phyloP scores from a whole-genome alignment of 2,113 vertebrate species.

The Daphoenositta chrysoptera region DNA sequence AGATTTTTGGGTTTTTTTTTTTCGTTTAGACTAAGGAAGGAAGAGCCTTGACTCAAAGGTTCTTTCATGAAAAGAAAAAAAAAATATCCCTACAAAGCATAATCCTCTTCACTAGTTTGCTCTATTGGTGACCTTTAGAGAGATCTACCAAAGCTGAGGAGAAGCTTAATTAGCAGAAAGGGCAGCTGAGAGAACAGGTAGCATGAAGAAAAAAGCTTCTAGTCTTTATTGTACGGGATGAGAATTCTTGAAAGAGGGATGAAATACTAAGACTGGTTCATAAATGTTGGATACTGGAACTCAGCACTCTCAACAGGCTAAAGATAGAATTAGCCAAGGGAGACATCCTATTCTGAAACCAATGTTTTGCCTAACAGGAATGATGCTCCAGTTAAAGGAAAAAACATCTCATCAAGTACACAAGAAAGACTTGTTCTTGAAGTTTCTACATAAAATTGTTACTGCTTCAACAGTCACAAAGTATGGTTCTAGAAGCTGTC shows the following conservation, averaged over 20 bases:
- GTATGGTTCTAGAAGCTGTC: not conserved
- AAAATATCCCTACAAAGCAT: conserved; percentile 7
- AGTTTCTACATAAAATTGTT: not conserved
- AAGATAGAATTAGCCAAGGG: not conserved
- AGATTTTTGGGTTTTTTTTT: not conserved
- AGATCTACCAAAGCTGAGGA: conserved; percentile 54
- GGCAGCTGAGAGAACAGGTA: conserved; percentile 47
- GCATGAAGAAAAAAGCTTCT: conserved; percentile 36
- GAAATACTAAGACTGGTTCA: not conserved
- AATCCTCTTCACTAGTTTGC: conserved; percentile 50
- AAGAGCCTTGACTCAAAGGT: not conserved
- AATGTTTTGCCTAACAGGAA: not conserved
- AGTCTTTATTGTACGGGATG: conserved; percentile 32
- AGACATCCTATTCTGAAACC: not conserved
- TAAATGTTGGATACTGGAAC: not conserved
- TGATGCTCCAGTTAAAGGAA: not conserved
- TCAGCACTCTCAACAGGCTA: not conserved
- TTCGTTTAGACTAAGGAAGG: not conserved
- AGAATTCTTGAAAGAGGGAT: conserved; percentile 54
- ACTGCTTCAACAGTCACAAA: not conserved
- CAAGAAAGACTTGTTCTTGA: not conserved
- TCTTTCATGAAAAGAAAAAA: not conserved
- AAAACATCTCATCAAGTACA: not conserved
- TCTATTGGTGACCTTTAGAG: conserved; percentile 69
- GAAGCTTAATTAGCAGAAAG: conserved; percentile 71